Conservation (phyloP, 2,888 invertebrate species). For the Mylabris sibirica region DNA sequence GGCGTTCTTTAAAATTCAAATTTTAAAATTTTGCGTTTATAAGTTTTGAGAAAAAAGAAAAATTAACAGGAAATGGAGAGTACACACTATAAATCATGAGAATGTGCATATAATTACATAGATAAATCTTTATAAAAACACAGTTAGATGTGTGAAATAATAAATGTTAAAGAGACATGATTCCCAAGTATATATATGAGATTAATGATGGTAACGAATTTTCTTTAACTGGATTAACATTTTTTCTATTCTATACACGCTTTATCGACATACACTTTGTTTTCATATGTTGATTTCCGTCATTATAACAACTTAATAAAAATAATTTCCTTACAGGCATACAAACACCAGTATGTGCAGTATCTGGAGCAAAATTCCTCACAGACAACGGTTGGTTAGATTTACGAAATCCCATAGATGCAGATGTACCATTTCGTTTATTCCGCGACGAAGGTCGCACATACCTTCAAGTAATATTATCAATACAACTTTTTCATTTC, state of each 20-base stretch:
- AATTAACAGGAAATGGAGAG: not conserved
- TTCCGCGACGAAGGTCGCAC: constrained; percentile 83
- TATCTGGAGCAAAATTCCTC: constrained; percentile 84
- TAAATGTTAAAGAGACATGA: not conserved
- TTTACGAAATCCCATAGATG: constrained; percentile 76
- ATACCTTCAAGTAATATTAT: constrained; percentile 76
- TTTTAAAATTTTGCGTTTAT: not conserved
- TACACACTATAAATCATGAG: not conserved
- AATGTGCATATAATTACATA: constrained; percentile 4
- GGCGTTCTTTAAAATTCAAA: not conserved
- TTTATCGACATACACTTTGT: not conserved
- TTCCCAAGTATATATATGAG: not conserved
- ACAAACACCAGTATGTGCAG: constrained; percentile 82
- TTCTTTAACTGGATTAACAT: not conserved
- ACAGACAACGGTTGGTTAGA: constrained; percentile 82
- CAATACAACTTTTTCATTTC: constrained; percentile 1
- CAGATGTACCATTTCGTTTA: constrained; percentile 81
- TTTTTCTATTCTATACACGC: not conserved
- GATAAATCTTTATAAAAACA: not conserved
- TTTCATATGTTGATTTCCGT: not conserved
- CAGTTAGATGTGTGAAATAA: constrained; percentile 11
- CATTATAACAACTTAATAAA: not conserved
- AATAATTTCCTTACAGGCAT: constrained; percentile 65
- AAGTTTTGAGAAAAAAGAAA: not conserved
- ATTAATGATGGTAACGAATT: not conserved